phyloP scores from a whole-genome alignment of 1,140 invertebrate genomes.

The Calephelis virginiensis region DNA sequence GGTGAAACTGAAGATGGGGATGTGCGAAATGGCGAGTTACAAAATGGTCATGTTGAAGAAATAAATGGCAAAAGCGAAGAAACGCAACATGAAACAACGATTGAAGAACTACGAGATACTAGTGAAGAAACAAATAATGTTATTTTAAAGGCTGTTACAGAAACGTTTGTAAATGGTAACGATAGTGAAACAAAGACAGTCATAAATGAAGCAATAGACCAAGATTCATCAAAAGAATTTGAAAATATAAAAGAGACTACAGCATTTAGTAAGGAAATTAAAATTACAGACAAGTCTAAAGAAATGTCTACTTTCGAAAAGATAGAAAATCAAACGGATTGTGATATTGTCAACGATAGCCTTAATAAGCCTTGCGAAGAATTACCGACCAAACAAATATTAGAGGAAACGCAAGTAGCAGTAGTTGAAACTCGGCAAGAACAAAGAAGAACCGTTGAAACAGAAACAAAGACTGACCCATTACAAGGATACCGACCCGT shows the following conservation, averaged over 20 bases:
- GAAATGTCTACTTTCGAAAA: background rate
- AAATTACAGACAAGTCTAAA: background rate
- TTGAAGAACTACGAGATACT: background rate
- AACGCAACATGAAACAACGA: background rate
- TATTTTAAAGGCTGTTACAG: background rate
- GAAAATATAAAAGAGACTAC: background rate
- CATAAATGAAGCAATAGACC: constrained; percentile 11
- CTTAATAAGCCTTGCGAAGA: background rate
- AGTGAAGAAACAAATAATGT: background rate
- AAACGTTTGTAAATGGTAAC: constrained; percentile 19
- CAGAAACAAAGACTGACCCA: constrained; percentile 29
- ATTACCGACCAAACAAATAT: background rate
- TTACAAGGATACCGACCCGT: constrained; percentile 41
- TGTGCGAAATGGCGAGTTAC: background rate
- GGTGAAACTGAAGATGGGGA: background rate
- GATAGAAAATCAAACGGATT: background rate
- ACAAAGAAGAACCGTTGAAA: constrained; percentile 18
- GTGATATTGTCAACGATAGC: background rate
- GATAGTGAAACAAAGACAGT: background rate
- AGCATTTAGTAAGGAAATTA: background rate
- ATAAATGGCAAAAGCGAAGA: background rate
- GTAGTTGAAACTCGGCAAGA: constrained; percentile 19
- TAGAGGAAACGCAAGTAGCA: background rate
- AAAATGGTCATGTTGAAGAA: background rate
- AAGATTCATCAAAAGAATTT: constrained; percentile 11